Evolutionary conservation across 2,888 invertebrate genomes (phyloP).

Genomic region (Saturnia japonica): DNA sequence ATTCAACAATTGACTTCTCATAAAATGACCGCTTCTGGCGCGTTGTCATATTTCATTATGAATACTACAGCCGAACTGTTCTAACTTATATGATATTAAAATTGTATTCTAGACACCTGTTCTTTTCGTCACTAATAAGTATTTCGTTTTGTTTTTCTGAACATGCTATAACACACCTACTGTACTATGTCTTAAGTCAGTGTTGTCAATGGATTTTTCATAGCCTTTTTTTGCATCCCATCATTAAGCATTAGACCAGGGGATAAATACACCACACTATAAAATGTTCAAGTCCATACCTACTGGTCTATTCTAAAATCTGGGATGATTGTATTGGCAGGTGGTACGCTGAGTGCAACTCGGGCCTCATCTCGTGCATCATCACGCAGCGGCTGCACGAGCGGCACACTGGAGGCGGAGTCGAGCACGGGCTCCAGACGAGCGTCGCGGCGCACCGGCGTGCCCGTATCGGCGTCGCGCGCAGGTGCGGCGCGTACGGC

Average conservation of each 20-base stretch:
- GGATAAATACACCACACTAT: too few relatives aligned
- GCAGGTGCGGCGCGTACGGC: constrained; percentile 96
- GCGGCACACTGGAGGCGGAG: constrained; percentile 64
- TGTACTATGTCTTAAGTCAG: background rate
- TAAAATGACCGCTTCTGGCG: too few relatives aligned
- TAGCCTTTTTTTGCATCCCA: background rate
- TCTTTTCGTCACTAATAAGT: background rate
- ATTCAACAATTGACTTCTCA: too few relatives aligned
- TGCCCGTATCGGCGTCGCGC: constrained; percentile 89
- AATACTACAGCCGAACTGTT: too few relatives aligned
- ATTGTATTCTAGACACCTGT: too few relatives aligned
- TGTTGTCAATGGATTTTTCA: background rate
- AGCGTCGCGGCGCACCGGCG: constrained; percentile 81
- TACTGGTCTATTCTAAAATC: background rate
- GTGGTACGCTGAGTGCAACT: constrained; percentile 80
- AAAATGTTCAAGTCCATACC: background rate
- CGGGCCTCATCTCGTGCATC: constrained; percentile 75
- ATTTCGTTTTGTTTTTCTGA: background rate
- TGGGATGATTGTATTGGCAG: constrained; percentile 55
- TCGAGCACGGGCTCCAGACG: constrained; percentile 76
- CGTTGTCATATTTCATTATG: too few relatives aligned
- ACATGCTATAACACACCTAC: background rate
- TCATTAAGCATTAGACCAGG: background rate
- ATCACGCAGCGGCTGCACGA: constrained; percentile 78
- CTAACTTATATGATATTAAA: too few relatives aligned